Evolutionary conservation across 2,113 vertebrate species (phyloP), one percentile per base, ranked within the genome.

Genomic region (Ophiodon elongatus): DNA sequence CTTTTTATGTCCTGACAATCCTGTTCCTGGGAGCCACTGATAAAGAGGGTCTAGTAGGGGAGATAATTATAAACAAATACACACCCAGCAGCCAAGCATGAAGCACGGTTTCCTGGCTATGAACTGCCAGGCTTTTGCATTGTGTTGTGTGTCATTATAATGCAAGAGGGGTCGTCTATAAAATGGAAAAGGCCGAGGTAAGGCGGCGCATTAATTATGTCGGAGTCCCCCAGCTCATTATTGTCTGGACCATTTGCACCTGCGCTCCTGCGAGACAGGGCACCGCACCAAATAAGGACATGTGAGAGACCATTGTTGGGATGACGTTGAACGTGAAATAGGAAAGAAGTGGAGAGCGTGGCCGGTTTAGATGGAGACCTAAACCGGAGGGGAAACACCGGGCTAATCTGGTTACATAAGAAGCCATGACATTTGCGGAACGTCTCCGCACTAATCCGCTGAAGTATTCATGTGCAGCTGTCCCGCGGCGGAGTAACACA

Each of bases 321-420:
- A 57, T 91, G 93, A 90, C 89, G 92, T 78, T 84, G 52, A 21
- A 70, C 57, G 73, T 72, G 73, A 76, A 80, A 76, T 21, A 3
- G 85, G 29, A 17, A 64, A 54, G 21, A 57, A 57, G 17, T 1
- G 57, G 39, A 35, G 59, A 43, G 39, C 60, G 73, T 62, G 82
- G 59, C 23, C 15, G 11, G 71, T 76, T 64, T 35, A 64, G 74
- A 69, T 21, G 19, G 45, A 88, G 72, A 75, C 50, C 57, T 56
- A 2, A 81, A 79, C n/a, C 45, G 41, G 73, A 83, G 80, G 74
- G 83, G 78, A 39, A 76, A 9, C 83, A 84, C 79, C 70, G 56
- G 69, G 29, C 35, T 93, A 93, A 93, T 94, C 88, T 88, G 83
- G 66, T 94, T 95, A 83, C 90, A 90, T 93, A 94, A 95, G 69